Evolutionary conservation across 2,113 vertebrate species (phyloP), one percentile per base, ranked within the genome.

Genomic region (Dasyornis broadbenti): DNA sequence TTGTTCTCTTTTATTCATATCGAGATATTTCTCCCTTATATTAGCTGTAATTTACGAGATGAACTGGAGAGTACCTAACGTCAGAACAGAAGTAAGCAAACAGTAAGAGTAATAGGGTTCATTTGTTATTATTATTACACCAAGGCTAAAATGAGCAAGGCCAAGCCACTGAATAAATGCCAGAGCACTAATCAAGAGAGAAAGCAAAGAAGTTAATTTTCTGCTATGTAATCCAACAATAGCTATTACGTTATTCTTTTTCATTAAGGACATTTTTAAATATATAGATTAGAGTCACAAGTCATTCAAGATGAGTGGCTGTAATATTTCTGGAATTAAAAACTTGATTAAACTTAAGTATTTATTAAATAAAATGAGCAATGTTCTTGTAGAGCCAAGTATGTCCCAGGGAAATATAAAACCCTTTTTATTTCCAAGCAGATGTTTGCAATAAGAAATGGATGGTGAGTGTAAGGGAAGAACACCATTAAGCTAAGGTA

Each of bases 361-460:
- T 97, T 97, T 93, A 95, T 94, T 97, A 97, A 97, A 96, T 97
- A 97, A 96, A 97, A 97, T 44, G 95, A 98, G 90, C 76, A 95
- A 96, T 95, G 96, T 88, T 84, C 95, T 97, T 82, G 69, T 84
- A 96, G 90, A 98, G 97, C 97, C 97, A 98, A 96, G 95, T 97
- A 93, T 84, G 96, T 98, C 97, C 97, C 96, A 95, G 97, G 97
- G 98, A 98, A 97, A 97, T 96, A 96, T 95, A 96, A 98, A 97
- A 86, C 95, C 96, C 90, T 97, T 97, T 97, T 98, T 96, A 96
- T 98, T 97, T 98, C 96, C 95, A 97, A 96, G 97, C 98, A 98
- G 97, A 98, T 98, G 98, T 98, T 98, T 98, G 97, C 95, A 98
- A 98, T 98, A 98, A 98, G 97, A 97, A 97, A 96, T 97, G 86